These are phyloP conservation scores for Lycopodina hypogea DNA, from an alignment of 37 sponge, comb jelly and placozoan species.

Conservation along the genomic window DNA sequence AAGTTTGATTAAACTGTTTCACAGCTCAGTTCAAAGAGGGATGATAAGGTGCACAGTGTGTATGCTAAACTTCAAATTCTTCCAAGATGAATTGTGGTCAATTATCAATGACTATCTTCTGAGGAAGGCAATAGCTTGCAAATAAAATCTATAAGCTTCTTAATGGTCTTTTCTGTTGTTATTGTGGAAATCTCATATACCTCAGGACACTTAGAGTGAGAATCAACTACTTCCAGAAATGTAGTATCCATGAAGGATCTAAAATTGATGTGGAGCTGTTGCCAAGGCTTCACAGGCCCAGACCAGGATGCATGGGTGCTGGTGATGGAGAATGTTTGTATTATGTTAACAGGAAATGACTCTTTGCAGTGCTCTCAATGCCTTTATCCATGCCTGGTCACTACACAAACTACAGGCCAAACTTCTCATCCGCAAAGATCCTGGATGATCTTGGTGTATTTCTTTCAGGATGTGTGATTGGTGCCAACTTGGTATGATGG, in stretches of 20 bases:
- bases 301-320: no score
- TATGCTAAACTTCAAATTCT: slow-evolving; percentile 12
- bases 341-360: no score
- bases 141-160: slow-evolving; percentile 20
- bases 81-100: slow-evolving; percentile 39
- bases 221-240: slow-evolving; percentile 23
- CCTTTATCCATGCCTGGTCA: slow-evolving; percentile 31
- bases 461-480: slow-evolving; percentile 10
- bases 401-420: no score
- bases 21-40: no score
- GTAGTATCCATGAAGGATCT: slow-evolving; percentile 21
- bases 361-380: no score
- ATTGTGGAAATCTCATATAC: slow-evolving; percentile 10
- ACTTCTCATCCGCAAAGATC: no score
- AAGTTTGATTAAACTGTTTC: no score
- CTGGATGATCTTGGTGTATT: slow-evolving; percentile 36
- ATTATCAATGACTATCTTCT: slow-evolving; percentile 39
- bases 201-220: slow-evolving; percentile 51
- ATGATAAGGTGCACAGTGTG: no score
- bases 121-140: slow-evolving; percentile 32
- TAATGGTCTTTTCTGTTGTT: slow-evolving; percentile 22
- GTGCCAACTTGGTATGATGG: slow-evolving; percentile 20
- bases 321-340: no score
- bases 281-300: slow-evolving; percentile 18
- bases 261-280: slow-evolving; percentile 33